phyloP scores from a whole-genome alignment of 2,888 invertebrate genomes.

The Aquatica leii region DNA sequence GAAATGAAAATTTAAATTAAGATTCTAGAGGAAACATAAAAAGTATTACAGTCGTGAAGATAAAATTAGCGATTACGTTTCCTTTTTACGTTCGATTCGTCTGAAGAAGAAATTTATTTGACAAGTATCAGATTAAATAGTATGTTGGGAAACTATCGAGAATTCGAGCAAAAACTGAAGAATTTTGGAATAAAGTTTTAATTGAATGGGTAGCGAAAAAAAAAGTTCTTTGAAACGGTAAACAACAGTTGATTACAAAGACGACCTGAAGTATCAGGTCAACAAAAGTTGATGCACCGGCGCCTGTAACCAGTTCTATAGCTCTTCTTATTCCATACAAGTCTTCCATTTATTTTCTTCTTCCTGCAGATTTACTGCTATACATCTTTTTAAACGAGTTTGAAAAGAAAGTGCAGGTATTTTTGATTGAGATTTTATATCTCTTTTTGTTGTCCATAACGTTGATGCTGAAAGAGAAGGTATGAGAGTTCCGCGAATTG shows the following conservation, averaged over 20 bases:
- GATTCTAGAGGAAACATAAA: too few species aligned
- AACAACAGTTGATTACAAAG: conserved; percentile 25
- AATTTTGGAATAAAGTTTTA: too few species aligned
- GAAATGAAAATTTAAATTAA: too few species aligned
- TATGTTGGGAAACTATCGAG: too few species aligned
- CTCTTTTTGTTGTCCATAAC: conserved; percentile 7
- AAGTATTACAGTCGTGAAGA: too few species aligned
- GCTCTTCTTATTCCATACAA: conserved; percentile 21
- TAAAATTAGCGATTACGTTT: too few species aligned
- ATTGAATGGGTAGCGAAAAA: neutral
- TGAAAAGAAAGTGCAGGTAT: conserved; percentile 22
- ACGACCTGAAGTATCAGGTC: conserved; percentile 30
- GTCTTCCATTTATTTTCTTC: conserved; percentile 22
- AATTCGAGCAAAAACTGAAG: too few species aligned
- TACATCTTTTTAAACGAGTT: conserved; percentile 18
- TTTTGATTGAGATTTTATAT: conserved; percentile 5
- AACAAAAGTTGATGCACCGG: conserved; percentile 35
- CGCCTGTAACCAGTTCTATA: conserved; percentile 33
- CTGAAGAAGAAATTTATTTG: too few species aligned
- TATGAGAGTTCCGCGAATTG: neutral
- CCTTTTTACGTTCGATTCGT: too few species aligned
- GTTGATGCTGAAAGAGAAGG: neutral
- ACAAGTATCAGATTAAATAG: too few species aligned
- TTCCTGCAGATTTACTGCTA: conserved; percentile 33
- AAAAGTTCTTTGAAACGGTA: conserved; percentile 4